Base-by-base conservation (phyloP, 2,113 vertebrate species). In the Zosterops japonicus region DNA sequence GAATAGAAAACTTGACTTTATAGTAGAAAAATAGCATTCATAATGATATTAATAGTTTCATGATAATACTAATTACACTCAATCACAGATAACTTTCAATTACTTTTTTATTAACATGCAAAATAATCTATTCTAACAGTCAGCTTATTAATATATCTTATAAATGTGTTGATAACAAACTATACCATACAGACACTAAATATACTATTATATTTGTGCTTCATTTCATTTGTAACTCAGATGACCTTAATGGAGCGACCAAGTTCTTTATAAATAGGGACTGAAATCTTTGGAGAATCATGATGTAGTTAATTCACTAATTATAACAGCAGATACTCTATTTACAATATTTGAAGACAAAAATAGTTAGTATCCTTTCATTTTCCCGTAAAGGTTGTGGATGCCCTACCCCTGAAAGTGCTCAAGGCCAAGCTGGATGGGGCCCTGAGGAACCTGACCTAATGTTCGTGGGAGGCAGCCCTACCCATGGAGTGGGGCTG, bases 31-130 rank as follows among this genome's bases (percentile, higher is more conserved):
- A 76, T 61, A 90, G 4, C 42, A 74, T 92, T 88, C 27, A 64
- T 91, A 79, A 93, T 72, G 56, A 18, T 86, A 29, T 91, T 91
- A 90, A 92, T 83, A 85, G 11, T 64, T 90, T 80, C 47, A 78
- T 83, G 89, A 86, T 97, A 95, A 82, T 89, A 44, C 33, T 94
- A 90, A 96, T 95, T 94, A 90, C 17, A 85, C 8, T 23, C 5
- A 68, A 67, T 60, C 35, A 67, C 61, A 80, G 90, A 94, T 92
- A 95, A 83, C 14, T 72, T 47, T 64, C 86, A 94, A 95, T 91
- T 91, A 83, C 11, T 35, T 79, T 74, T 74, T 94, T 80, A 84
- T 74, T 91, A 90, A 75, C 27, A 42, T 68, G 22, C 3, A 81
- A 90, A 89, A 82, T 74, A 68, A 67, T 93, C n/a, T 95, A 65